phyloP scores from a whole-genome alignment of 2,113 vertebrate genomes.

The Gnathonemus echidnorhynchus region DNA sequence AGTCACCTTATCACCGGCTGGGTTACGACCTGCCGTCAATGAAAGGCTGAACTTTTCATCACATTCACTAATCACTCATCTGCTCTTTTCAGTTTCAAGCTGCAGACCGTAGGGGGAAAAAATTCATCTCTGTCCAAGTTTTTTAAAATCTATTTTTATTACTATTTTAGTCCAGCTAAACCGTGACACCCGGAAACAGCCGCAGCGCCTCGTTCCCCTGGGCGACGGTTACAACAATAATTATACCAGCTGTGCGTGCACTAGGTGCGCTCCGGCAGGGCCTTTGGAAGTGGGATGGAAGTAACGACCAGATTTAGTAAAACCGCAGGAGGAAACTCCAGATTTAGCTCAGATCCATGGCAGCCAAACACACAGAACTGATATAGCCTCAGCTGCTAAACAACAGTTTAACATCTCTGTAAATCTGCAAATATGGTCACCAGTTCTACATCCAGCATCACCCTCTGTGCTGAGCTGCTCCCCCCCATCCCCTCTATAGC shows the following conservation, averaged over 20 bases:
- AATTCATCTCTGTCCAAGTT: constrained; percentile 5
- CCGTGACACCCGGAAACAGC: constrained; percentile 29
- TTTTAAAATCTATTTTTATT: constrained; percentile 21
- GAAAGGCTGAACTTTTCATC: background rate
- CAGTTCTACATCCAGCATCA: background rate
- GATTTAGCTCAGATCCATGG: background rate
- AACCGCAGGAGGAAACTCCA: background rate
- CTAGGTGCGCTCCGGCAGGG: background rate
- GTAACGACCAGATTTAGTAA: background rate
- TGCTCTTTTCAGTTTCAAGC: background rate
- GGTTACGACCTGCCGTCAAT: background rate
- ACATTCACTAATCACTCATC: background rate
- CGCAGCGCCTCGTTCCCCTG: constrained; percentile 30
- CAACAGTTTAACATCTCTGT: background rate
- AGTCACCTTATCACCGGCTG: background rate
- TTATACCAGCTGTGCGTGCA: constrained; percentile 39
- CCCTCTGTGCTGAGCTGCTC: background rate
- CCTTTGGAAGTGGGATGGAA: constrained; percentile 18
- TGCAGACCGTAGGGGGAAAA: background rate
- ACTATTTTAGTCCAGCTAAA: constrained; percentile 12
- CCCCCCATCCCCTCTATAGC: background rate
- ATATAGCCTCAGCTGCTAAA: background rate
- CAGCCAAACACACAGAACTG: background rate
- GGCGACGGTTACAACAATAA: constrained; percentile 30
- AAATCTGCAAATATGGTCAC: background rate